Base-by-base conservation (phyloP, 1,140 invertebrate genomes). In the Rhagoletis zephyria region DNA sequence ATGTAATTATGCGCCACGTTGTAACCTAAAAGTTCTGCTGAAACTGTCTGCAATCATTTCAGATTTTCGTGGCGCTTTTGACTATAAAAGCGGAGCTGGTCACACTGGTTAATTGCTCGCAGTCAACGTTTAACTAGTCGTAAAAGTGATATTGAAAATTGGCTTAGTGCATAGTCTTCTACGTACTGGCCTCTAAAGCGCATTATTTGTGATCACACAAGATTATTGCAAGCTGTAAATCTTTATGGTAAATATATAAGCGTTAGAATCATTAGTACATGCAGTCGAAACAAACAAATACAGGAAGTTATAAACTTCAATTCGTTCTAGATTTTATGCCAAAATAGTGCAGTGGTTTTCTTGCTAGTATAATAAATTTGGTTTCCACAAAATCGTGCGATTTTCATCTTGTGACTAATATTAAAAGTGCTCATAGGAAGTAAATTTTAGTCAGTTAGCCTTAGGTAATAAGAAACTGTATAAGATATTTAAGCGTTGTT, bases 241-340 rank as follows among this genome's bases (percentile, higher is more conserved):
- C 51, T 56, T 12, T 9, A 81, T 30, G 74, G 74, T 81, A 30
- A 30, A 0, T 30, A n/a, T n/a, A 19, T 51, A 81, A 56, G 19
- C 16, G 12, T 81, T 48, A 48, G 40, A 6, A 6, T 16, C 42
- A 14, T 45, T 14, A 51, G 16, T 74, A 16, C 12, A 45, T 74
- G 42, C 67, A 16, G 30, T 30, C 30, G 30, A 30, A 30, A 30
- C 10, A 4, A 74, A n/a, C 40, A 74, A 81, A 56, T 14, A 51
- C 74, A 81, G 48, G 74, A 81, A 81, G 74, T 81, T 56, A 56
- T 81, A 81, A 81, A 81, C 30, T 9, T 3, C 30, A 51, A 81
- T 81, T 81, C 74, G 74, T 30, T 56, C 16, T 19, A 81, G 74
- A 81, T 56, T 51, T 59, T 19, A 77, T 45, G 40, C 3, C 40